phyloP scores from a whole-genome alignment of 2,797 vertebrate species.

The Megalops cyprinoides region DNA sequence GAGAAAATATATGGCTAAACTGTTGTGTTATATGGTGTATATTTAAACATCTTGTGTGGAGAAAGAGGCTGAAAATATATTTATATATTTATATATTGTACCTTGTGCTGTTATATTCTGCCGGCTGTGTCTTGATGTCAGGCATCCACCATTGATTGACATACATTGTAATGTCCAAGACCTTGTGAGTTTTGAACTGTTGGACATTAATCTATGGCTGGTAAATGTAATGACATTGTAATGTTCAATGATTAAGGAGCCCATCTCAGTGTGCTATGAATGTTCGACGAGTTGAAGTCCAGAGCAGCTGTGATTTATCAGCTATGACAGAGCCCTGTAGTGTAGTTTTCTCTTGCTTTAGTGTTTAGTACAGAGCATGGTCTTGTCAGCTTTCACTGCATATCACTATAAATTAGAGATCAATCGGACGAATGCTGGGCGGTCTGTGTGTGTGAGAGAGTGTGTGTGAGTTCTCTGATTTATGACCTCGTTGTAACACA shows the following conservation, averaged over 20 bases:
- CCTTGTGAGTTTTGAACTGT: constrained; percentile 27
- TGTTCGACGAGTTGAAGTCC: constrained; percentile 38
- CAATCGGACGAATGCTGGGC: constrained; percentile 47
- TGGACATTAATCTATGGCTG: constrained; percentile 28
- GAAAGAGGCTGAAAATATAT: no score
- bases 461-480: constrained; percentile 63
- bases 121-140: neutral
- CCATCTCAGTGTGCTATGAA: constrained; percentile 9
- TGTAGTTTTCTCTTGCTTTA: constrained; percentile 43
- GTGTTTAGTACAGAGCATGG: constrained; percentile 55
- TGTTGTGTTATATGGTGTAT: no score
- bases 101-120: no score
- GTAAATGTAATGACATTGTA: constrained; percentile 30
- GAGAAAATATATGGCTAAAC: neutral
- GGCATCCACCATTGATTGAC: constrained; percentile 30
- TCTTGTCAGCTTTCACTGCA: constrained; percentile 55
- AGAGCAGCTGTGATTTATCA: constrained; percentile 53
- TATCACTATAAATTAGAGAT: constrained; percentile 60
- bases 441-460: constrained; percentile 25
- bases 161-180: constrained; percentile 26
- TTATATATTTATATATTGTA: no score
- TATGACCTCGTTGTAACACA: constrained; percentile 52
- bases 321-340: constrained; percentile 6
- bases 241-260: neutral
- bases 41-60: no score